Percentiles rank a stretch among this genome's conserved stretches.
These are phyloP conservation scores for Rostratula benghalensis DNA, from an alignment of 2,113 vertebrate species.

Conservation along the genomic window DNA sequence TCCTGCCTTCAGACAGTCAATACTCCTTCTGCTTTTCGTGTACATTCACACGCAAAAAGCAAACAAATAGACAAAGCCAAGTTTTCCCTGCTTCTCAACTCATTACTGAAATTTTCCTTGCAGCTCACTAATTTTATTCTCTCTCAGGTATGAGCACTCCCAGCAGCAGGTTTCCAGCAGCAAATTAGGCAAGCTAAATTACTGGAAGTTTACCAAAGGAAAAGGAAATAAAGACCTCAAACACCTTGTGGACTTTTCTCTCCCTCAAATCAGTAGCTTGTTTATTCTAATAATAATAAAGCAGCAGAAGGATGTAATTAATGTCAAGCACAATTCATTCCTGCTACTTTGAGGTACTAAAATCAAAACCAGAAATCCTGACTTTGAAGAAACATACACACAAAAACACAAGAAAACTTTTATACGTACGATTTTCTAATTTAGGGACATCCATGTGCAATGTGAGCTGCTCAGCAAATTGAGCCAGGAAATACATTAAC, in stretches of 20 bases:
- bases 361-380: constrained; percentile 58
- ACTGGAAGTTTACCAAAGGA: constrained; percentile 62
- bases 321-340: constrained; percentile 54
- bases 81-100: not conserved
- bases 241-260: constrained; percentile 46
- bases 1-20: not conserved
- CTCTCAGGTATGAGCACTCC: constrained; percentile 7
- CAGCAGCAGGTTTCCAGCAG: constrained; percentile 51
- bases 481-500: constrained; percentile 43
- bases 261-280: constrained; percentile 52
- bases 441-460: constrained; percentile 5
- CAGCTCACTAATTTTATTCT: constrained; percentile 11
- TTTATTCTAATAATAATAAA: constrained; percentile 68
- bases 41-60: not conserved
- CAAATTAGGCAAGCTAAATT: constrained; percentile 54
- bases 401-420: constrained; percentile 12
- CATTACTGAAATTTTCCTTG: constrained; percentile 15
- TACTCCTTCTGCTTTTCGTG: not conserved
- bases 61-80: not conserved
- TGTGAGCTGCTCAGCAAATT: constrained; percentile 6
- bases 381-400: constrained; percentile 22
- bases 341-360: constrained; percentile 48
- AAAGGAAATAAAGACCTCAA: constrained; percentile 63
- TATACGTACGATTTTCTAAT: not conserved
- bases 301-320: constrained; percentile 62